Percentiles rank a stretch among this genome's conserved stretches.
Evolutionary conservation across 2,888 invertebrate species (phyloP).

Genomic region (Lithophane ornitopus): DNA sequence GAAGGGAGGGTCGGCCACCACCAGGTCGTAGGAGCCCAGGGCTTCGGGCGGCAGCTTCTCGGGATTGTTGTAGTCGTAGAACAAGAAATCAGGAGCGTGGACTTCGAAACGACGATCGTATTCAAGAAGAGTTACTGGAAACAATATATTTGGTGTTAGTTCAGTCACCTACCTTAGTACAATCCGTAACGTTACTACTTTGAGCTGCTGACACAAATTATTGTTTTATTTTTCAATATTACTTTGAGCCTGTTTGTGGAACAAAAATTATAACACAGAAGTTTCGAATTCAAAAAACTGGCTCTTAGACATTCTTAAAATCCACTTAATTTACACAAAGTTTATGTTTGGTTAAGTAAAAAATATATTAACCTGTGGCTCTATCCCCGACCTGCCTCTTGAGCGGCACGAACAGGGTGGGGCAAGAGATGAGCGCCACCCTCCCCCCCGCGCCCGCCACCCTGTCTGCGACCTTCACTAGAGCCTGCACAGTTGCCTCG

Average conservation of each 20-base stretch:
- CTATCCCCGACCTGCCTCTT: constrained; percentile 87
- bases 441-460: constrained; percentile 89
- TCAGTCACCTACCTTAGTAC: not conserved
- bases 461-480: constrained; percentile 93
- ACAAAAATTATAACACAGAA: not conserved
- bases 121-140: constrained; percentile 94
- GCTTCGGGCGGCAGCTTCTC: constrained; percentile 92
- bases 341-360: not conserved
- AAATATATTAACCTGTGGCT: constrained; percentile 83
- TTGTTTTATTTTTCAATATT: not conserved
- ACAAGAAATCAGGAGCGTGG: constrained; percentile 94
- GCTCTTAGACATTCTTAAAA: not conserved
- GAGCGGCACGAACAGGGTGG: constrained; percentile 94
- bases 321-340: not conserved
- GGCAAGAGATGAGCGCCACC: constrained; percentile 97
- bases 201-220: not conserved
- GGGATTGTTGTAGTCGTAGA: constrained; percentile 97
- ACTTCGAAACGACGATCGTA: constrained; percentile 96
- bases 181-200: not conserved
- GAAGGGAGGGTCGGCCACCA: constrained; percentile 98
- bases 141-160: constrained; percentile 22
- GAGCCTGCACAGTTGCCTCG: constrained; percentile 93
- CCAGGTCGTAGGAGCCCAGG: constrained; percentile 93
- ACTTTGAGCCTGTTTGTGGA: not conserved
- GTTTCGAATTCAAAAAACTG: not conserved